phyloP scores from a whole-genome alignment of 92 coral and sea anemone genomes.

The Plumapathes pennacea region DNA sequence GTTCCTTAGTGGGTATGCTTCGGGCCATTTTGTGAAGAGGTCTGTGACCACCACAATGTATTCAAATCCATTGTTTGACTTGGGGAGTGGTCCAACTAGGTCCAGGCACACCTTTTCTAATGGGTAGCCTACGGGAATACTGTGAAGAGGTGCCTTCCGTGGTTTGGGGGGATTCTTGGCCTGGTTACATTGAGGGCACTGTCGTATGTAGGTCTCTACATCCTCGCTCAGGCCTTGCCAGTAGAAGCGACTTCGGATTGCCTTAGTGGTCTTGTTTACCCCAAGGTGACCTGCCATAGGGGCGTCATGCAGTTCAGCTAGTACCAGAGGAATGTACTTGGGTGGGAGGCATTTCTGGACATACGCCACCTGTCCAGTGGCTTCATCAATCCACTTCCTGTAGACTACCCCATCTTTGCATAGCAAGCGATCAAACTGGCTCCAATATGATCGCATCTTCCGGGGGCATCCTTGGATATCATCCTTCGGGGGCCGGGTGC shows the following conservation, averaged over 20 bases:
- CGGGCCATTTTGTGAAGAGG: conserved; percentile 28
- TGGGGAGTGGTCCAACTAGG: conserved; percentile 44
- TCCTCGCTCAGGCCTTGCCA: conserved; percentile 25
- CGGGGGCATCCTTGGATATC: too few relatives aligned
- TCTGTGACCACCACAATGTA: conserved; percentile 34
- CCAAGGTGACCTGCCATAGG: conserved; percentile 29
- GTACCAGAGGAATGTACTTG: too few relatives aligned
- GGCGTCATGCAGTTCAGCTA: too few relatives aligned
- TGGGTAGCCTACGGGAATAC: conserved; percentile 24
- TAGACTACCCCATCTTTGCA: too few relatives aligned
- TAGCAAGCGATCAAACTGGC: too few relatives aligned
- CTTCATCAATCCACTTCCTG: conserved; percentile 15
- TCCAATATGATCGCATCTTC: too few relatives aligned
- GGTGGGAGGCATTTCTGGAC: too few relatives aligned
- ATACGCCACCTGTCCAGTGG: too few relatives aligned
- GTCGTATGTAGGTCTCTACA: conserved; percentile 23
- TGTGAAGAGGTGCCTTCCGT: conserved; percentile 25
- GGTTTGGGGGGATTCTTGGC: conserved; percentile 13
- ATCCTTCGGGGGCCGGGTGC: too few relatives aligned
- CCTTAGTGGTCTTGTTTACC: conserved; percentile 24
- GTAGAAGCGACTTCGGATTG: conserved; percentile 29
- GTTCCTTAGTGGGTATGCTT: conserved; percentile 27
- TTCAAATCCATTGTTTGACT: conserved; percentile 19
- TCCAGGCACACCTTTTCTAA: conserved; percentile 39
- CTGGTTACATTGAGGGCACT: conserved; percentile 20